Base-by-base conservation (phyloP, 2,113 vertebrate species). In the Cyrtonyx montezumae region DNA sequence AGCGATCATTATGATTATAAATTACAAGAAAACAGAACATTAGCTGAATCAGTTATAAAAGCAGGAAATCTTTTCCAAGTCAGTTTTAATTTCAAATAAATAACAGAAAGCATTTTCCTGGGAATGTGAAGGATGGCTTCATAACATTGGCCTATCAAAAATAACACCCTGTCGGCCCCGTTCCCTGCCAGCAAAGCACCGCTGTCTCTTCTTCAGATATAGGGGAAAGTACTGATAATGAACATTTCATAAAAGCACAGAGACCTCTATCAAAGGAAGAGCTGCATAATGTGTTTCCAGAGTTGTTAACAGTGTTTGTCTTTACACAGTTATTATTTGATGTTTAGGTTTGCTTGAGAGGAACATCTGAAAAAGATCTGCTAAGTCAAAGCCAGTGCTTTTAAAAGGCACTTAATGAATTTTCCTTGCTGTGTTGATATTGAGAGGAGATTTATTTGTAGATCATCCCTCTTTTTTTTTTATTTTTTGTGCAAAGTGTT, bases 321-420 rank as follows among this genome's bases (percentile, higher is more conserved):
- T 96, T 95, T 84, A 94, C 86, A 93, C 84, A 96, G 93, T 94
- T 95, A 95, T 94, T 91, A 87, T 96, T 96, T 93, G 81, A 97
- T 95, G 95, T 95, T 94, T 95, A 85, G 56, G 78, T 95, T 97
- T 97, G 79, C 88, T 96, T 55, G 62, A 93, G 92, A 91, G 76
- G 79, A 95, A 95, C 91, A 96, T 92, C 91, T 96, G 81, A 94
- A 93, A 96, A 93, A 97, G 62, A 91, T 93, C 90, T 82, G 63
- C 59, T 89, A 84, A 96, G 94, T 96, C 92, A 96, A 96, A 95
- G 84, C 56, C 66, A 67, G 49, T 61, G 85, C 79, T 96, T 95
- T 96, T 96, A 96, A 91, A 95, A 94, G 59, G 32, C 67, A 88
- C 84, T 96, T 96, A 95, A 95, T 96, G 89, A 97, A 83, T 96